Evolutionary conservation across 2,888 invertebrate genomes (phyloP).

Genomic region (Nyleta sp.): DNA sequence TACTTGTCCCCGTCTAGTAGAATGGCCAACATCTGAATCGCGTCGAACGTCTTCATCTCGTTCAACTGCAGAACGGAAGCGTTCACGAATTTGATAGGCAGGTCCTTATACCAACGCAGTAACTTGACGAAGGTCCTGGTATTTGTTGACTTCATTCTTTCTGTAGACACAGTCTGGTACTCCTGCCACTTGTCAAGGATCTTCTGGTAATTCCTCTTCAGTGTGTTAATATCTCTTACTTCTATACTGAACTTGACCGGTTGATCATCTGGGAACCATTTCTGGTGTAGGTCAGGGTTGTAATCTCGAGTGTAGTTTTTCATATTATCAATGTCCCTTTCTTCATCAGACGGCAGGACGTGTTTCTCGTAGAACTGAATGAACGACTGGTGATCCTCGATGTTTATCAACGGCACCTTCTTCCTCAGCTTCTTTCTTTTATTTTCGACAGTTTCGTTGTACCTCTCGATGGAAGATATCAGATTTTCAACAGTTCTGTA

Average conservation of each 20-base stretch:
- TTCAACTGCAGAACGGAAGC: conserved; percentile 35
- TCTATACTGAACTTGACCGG: background rate
- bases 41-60: conserved; percentile 1
- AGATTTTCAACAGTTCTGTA: background rate
- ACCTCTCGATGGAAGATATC: background rate
- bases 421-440: background rate
- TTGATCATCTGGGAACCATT: background rate
- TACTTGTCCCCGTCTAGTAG: conserved; percentile 68
- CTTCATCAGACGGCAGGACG: background rate
- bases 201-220: background rate
- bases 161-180: background rate
- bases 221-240: background rate
- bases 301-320: background rate
- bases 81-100: conserved; percentile 72
- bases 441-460: background rate
- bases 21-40: conserved; percentile 65
- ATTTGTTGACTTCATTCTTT: background rate
- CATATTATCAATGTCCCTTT: background rate
- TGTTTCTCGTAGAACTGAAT: background rate
- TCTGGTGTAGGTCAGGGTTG: background rate
- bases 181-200: background rate
- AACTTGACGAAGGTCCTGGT: conserved; percentile 68
- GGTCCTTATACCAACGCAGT: conserved; percentile 73
- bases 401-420: background rate
- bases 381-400: background rate